phyloP scores from a whole-genome alignment of 2,888 invertebrate species.

The Capitulum mitella region DNA sequence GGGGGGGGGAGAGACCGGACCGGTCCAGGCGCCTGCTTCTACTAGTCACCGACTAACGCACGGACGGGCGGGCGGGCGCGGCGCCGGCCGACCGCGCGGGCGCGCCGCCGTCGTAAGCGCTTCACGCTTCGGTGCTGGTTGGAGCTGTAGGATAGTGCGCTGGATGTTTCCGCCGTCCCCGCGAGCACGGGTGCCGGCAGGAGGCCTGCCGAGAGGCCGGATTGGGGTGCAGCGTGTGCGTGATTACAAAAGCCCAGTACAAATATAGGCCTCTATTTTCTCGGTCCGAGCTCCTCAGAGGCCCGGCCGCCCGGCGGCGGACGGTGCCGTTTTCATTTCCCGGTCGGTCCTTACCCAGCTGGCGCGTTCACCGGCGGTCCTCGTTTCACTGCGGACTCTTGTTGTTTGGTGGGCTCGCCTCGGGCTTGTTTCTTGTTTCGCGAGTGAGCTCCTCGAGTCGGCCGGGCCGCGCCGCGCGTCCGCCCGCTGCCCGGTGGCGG shows the following conservation, averaged over 20 bases:
- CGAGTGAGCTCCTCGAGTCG: background rate
- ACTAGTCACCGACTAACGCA: background rate
- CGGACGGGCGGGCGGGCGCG: background rate
- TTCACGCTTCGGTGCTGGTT: background rate
- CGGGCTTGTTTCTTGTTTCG: background rate
- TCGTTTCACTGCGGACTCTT: background rate
- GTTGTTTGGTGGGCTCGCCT: background rate
- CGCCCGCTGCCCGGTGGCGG: background rate
- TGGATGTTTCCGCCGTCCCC: background rate
- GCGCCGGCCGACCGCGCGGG: background rate
- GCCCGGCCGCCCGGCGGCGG: background rate
- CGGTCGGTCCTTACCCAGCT: background rate
- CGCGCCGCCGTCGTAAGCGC: too few species aligned
- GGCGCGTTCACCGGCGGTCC: background rate
- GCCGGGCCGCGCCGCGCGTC: too few species aligned
- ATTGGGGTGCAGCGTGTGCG: background rate
- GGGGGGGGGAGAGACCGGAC: too few species aligned
- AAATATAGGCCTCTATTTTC: constrained; percentile 17
- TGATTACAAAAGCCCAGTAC: constrained; percentile 19
- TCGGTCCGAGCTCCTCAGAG: background rate
- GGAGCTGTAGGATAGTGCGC: background rate
- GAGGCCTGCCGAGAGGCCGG: background rate
- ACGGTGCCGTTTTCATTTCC: background rate
- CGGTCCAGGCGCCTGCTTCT: background rate
- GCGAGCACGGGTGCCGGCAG: background rate